Percentiles rank a stretch among this genome's conserved stretches.
These are phyloP conservation scores for Eumeta japonica DNA, from an alignment of 1,140 invertebrate genomes.

Conservation along the genomic window DNA sequence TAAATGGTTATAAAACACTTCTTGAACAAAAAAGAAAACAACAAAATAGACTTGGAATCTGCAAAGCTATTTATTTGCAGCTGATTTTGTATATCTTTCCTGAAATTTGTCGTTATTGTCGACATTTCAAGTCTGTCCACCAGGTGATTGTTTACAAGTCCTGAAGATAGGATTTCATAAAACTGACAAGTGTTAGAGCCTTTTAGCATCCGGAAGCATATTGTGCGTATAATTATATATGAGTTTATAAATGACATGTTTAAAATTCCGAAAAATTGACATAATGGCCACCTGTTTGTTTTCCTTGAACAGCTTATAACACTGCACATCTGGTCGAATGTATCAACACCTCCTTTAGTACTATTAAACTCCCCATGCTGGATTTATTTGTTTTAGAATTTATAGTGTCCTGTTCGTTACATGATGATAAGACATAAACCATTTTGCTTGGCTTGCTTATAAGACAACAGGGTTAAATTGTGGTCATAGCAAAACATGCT, in stretches of 20 bases:
- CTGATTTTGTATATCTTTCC: too few species aligned
- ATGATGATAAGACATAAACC: constrained; percentile 16
- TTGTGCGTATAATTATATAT: too few species aligned
- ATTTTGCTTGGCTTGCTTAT: constrained; percentile 29
- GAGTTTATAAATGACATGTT: constrained; percentile 15
- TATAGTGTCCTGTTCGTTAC: constrained; percentile 11
- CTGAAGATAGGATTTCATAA: too few species aligned
- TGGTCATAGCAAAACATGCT: constrained; percentile 27
- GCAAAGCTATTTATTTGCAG: too few species aligned
- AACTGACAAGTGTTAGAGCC: too few species aligned
- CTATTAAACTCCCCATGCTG: constrained; percentile 17
- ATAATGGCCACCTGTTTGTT: constrained; percentile 33
- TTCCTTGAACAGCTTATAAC: constrained; percentile 23
- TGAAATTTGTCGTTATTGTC: too few species aligned
- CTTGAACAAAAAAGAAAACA: too few species aligned
- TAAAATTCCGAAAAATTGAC: constrained; percentile 10
- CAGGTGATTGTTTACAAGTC: too few species aligned
- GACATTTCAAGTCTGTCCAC: too few species aligned
- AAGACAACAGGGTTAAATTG: constrained; percentile 30
- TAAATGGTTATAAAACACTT: too few species aligned
- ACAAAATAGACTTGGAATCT: too few species aligned
- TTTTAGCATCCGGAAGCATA: too few species aligned
- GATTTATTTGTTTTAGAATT: constrained; percentile 10
- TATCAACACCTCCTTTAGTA: constrained; percentile 43
- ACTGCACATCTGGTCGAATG: constrained; percentile 41